These are phyloP conservation scores for Thunnus albacares DNA, from an alignment of 2,797 vertebrate species.

Conservation along the genomic window DNA sequence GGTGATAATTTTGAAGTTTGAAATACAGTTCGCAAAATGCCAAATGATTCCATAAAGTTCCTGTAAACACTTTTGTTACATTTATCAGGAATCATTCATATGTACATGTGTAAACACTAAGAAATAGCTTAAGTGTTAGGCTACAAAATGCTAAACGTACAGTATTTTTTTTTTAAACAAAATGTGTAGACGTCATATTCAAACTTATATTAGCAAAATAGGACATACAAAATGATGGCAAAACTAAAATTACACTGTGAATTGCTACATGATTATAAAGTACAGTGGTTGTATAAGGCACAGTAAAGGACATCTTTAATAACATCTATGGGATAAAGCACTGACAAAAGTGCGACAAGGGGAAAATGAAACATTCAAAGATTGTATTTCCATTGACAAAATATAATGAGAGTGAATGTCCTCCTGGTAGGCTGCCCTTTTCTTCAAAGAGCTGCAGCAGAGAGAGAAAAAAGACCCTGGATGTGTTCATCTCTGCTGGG, in stretches of 20 bases:
- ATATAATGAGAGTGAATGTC: slow-evolving; percentile 45
- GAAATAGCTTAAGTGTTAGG: neutral
- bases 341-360: slow-evolving; percentile 32
- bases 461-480: slow-evolving; percentile 20
- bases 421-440: slow-evolving; percentile 39
- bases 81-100: no score
- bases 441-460: slow-evolving; percentile 48
- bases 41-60: no score
- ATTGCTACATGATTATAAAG: neutral
- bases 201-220: neutral
- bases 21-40: no score
- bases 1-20: no score
- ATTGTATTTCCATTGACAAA: slow-evolving; percentile 44
- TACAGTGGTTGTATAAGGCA: neutral
- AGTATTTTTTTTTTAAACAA: neutral
- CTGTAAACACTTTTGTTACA: no score
- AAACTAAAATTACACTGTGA: slow-evolving; percentile 1
- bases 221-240: neutral
- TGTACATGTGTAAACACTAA: no score
- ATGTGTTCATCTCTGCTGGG: slow-evolving; percentile 42
- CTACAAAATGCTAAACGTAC: neutral
- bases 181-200: no score
- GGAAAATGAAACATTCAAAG: slow-evolving; percentile 42
- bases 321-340: slow-evolving; percentile 44
- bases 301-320: slow-evolving; percentile 48